phyloP scores from a whole-genome alignment of 2,888 invertebrate species.

The Heliothis peltigera region DNA sequence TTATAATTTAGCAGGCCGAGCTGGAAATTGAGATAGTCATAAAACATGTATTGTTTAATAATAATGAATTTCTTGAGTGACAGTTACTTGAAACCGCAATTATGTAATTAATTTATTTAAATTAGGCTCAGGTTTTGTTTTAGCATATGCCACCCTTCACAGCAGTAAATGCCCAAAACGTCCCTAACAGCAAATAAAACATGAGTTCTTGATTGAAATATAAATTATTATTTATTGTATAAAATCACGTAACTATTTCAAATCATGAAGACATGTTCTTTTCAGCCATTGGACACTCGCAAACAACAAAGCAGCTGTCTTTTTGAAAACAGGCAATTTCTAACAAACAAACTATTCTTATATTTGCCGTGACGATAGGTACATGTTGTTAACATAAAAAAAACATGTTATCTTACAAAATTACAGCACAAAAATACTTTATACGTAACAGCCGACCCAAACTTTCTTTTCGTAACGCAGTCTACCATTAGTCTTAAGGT shows the following conservation, averaged over 20 bases:
- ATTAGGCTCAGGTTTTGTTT: not conserved
- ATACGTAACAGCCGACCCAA: constrained; percentile 38
- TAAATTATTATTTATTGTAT: too few species aligned
- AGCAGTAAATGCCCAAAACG: not conserved
- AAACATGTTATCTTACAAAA: constrained; percentile 31
- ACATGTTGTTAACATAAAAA: constrained; percentile 3
- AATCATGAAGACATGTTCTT: too few species aligned
- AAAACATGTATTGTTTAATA: not conserved
- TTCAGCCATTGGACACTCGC: not conserved
- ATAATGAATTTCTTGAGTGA: not conserved
- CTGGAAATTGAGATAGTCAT: constrained; percentile 1
- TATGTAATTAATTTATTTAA: not conserved
- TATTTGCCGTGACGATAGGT: constrained; percentile 1
- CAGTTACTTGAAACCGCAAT: constrained; percentile 1
- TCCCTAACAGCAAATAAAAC: not conserved
- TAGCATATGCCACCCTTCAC: too few species aligned
- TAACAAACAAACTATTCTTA: not conserved
- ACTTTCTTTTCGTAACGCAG: constrained; percentile 50
- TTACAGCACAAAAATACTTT: constrained; percentile 33
- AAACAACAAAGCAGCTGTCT: not conserved
- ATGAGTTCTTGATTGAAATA: too few species aligned
- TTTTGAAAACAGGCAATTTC: constrained; percentile 6
- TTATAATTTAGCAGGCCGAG: constrained; percentile 16
- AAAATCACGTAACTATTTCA: too few species aligned
- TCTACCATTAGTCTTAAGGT: constrained; percentile 63